Percentiles rank a stretch among this genome's conserved stretches.
Conservation (phyloP, 2,113 vertebrate genomes). For the Kryptolebias marmoratus region DNA sequence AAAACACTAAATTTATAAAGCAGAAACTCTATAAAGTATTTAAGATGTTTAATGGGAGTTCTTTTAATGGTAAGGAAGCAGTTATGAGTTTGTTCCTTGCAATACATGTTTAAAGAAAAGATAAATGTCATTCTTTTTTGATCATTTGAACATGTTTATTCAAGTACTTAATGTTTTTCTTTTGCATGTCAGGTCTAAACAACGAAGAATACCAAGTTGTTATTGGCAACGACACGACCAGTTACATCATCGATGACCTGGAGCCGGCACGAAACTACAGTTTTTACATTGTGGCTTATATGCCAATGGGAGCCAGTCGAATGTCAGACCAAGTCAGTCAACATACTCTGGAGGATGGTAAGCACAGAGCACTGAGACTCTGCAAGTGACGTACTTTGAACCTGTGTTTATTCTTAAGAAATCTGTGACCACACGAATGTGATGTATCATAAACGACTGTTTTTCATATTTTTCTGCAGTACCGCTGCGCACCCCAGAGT, state of each 20-base stretch:
- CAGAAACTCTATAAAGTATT: conserved; percentile 8
- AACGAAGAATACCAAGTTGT: conserved; percentile 98
- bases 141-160: background rate
- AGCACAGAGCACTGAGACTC: conserved; percentile 59
- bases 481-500: conserved; percentile 93
- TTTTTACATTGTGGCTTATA: conserved; percentile 98
- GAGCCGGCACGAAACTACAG: conserved; percentile 95
- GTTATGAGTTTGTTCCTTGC: conserved; percentile 22
- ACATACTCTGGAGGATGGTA: conserved; percentile 95
- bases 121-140: conserved; percentile 13
- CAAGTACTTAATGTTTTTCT: conserved; percentile 14
- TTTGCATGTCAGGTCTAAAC: conserved; percentile 86
- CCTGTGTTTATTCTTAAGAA: too few relatives aligned
- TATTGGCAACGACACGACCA: conserved; percentile 97
- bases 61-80: conserved; percentile 8
- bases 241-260: conserved; percentile 94
- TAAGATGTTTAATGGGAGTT: conserved; percentile 26
- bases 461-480: conserved; percentile 76
- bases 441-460: background rate
- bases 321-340: conserved; percentile 97
- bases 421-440: background rate
- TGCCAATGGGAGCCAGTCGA: conserved; percentile 98
- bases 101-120: conserved; percentile 26
- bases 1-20: conserved; percentile 1
- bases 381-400: too few relatives aligned